These are phyloP conservation scores for Drosophila biarmipes DNA, from an alignment of 1,140 invertebrate genomes.

Conservation along the genomic window DNA sequence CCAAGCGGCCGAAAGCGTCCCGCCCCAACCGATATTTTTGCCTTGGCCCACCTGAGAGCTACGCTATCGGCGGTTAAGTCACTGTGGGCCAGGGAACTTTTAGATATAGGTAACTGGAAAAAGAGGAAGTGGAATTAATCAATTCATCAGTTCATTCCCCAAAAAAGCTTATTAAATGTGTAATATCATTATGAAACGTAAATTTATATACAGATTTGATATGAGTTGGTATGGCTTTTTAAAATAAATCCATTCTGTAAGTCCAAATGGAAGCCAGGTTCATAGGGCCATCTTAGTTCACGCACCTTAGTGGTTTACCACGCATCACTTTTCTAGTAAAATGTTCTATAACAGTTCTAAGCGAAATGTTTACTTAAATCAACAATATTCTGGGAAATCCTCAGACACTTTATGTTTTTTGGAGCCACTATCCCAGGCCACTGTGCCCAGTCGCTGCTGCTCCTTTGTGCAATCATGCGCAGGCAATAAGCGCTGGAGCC, in stretches of 20 bases:
- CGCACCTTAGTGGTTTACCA: too few species aligned
- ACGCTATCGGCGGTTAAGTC: slow-evolving; percentile 12
- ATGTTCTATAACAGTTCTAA: too few species aligned
- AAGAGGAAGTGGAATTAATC: neutral
- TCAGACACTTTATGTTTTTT: neutral
- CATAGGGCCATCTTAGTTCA: too few species aligned
- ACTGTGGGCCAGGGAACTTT: slow-evolving; percentile 3
- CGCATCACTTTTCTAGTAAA: too few species aligned
- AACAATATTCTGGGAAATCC: neutral
- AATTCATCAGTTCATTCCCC: too few species aligned
- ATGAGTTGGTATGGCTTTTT: too few species aligned
- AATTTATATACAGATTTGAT: too few species aligned
- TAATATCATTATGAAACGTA: too few species aligned
- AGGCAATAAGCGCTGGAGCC: slow-evolving; percentile 59
- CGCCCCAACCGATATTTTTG: slow-evolving; percentile 43
- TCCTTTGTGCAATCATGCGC: slow-evolving; percentile 73
- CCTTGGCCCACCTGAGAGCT: slow-evolving; percentile 68
- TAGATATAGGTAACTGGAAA: neutral
- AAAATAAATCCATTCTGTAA: too few species aligned
- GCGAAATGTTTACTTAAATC: too few species aligned
- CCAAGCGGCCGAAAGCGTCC: slow-evolving; percentile 53
- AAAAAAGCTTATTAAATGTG: too few species aligned
- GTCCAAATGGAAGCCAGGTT: too few species aligned
- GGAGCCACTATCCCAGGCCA: neutral
- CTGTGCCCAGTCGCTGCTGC: slow-evolving; percentile 39